Evolutionary conservation across 2,113 vertebrate species (phyloP).

Genomic region (Spilogale gracilis): DNA sequence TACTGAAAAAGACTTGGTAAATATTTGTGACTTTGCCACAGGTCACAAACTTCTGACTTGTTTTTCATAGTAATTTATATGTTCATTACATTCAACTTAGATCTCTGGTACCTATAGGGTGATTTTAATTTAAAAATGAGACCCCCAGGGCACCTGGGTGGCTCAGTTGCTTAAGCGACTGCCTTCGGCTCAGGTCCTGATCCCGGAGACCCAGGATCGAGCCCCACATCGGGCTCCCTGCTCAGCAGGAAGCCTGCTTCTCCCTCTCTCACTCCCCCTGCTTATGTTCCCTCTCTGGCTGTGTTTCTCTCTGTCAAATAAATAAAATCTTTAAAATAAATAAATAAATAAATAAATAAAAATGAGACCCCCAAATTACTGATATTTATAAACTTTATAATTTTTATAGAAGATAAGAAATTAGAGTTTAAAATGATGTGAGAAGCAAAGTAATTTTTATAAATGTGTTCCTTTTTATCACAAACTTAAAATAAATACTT

Average conservation of each 20-base stretch:
- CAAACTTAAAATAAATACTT: background rate
- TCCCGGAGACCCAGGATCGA: too few relatives aligned
- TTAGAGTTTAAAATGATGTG: background rate
- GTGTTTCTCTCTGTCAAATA: too few relatives aligned
- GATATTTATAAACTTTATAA: background rate
- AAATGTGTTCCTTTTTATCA: background rate
- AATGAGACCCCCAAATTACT: background rate
- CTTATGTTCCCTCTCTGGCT: too few relatives aligned
- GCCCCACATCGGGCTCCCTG: too few relatives aligned
- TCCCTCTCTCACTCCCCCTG: too few relatives aligned
- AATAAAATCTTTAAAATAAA: too few relatives aligned
- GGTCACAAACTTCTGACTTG: background rate
- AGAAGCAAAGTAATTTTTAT: background rate
- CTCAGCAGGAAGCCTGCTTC: too few relatives aligned
- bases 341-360: background rate
- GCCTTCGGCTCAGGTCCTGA: too few relatives aligned
- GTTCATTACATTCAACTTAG: background rate
- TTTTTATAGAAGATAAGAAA: background rate
- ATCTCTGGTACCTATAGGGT: background rate
- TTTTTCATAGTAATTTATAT: background rate
- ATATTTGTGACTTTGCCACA: slow-evolving; percentile 1
- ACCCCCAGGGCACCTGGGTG: too few relatives aligned
- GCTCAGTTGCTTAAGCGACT: too few relatives aligned
- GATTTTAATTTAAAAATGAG: background rate
- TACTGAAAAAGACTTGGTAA: background rate